phyloP scores from a whole-genome alignment of 2,888 invertebrate genomes.

The Lacanobia oleracea region DNA sequence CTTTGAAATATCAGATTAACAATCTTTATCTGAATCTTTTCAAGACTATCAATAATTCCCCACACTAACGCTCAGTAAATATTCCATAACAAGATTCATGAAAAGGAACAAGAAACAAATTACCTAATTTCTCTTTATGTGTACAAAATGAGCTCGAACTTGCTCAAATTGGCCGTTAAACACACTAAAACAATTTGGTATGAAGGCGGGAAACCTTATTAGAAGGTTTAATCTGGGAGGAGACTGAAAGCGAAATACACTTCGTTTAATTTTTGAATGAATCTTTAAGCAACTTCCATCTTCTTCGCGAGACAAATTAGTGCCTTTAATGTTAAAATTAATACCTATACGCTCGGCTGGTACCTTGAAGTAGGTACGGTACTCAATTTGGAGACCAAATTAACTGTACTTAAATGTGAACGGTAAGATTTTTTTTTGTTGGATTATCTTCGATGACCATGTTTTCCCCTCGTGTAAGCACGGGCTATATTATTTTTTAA shows the following conservation, averaged over 20 bases:
- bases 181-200: slow-evolving; percentile 84
- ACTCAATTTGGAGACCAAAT: neutral
- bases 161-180: slow-evolving; percentile 83
- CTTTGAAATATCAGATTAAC: no score
- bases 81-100: slow-evolving; percentile 75
- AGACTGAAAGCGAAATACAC: slow-evolving; percentile 74
- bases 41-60: slow-evolving; percentile 73
- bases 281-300: slow-evolving; percentile 71
- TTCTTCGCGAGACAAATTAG: slow-evolving; percentile 40
- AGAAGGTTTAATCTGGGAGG: slow-evolving; percentile 81
- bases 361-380: neutral
- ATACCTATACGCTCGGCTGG: neutral
- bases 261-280: slow-evolving; percentile 81
- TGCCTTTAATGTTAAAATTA: slow-evolving; percentile 25
- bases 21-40: slow-evolving; percentile 61
- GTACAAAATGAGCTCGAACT: slow-evolving; percentile 83
- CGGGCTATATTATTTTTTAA: no score
- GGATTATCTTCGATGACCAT: no score
- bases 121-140: slow-evolving; percentile 85
- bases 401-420: neutral
- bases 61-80: slow-evolving; percentile 70
- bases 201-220: slow-evolving; percentile 80
- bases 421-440: no score
- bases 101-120: slow-evolving; percentile 83
- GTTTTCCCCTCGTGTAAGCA: no score